Base-by-base conservation (phyloP, 2,888 invertebrate genomes). In the Drosophila histrio region DNA sequence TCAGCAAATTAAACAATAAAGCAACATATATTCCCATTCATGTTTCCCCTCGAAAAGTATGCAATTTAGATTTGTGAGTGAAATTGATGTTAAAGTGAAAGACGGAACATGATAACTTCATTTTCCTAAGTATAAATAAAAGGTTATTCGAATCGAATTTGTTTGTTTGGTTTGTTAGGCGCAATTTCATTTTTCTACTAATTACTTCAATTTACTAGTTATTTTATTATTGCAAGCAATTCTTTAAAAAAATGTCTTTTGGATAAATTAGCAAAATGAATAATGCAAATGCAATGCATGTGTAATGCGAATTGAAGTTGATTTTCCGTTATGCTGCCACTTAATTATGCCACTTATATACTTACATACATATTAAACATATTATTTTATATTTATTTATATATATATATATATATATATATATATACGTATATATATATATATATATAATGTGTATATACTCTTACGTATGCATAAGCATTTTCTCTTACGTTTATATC, bases 361-460 rank as follows among this genome's bases (percentile, higher is more conserved):
- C 81, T 83, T 88, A 88, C 83, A 88, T 87, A 87, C 83, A 85
- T 68, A 75, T 83, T 77, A 88, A 85, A 87, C 85, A 87, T 87
- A 84, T 72, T 67, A 56, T 66, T 49, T 59, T 22, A 68, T 57
- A 54, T 57, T 62, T 39, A 71, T 63, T 22, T 46, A 52, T 56
- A 38, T 61, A 22, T 56, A 32, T 61, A 50, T 70, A 17, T 58
- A 17, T 56, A 15, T 24, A 49, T 56, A 32, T 58, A 7, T 56
- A 49, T 64, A 43, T 41, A 15, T 54, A 36, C 43, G 21, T 41
- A 26, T 67, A 22, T 39, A 34, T 49, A 26, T 56, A 30, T 38
- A 22, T 52, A 19, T 58, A 32, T 28, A 43, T 50, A 36, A 22
- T 52, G 44, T 44, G 44, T 56, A 49, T 57, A 57, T 38, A 47